Base-by-base conservation (phyloP, 2,113 vertebrate genomes). In the Pelvicachromis taeniatus region DNA sequence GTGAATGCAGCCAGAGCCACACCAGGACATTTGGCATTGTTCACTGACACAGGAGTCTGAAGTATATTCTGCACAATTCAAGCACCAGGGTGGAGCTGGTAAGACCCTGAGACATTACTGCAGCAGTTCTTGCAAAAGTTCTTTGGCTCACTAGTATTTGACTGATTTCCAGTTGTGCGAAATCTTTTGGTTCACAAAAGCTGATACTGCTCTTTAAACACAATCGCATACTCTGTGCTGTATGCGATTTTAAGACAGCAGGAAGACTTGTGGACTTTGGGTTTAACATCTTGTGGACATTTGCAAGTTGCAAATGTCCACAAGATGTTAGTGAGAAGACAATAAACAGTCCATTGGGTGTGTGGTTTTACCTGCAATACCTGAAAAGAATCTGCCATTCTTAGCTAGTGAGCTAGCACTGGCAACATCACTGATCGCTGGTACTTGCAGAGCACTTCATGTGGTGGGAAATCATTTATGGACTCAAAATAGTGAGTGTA, bases 61-160 rank as follows among this genome's bases (percentile, higher is more conserved):
- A 19, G 81, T 84, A 38, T 81, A 70, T 85, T 55, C 50, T 68
- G 77, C 59, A 70, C 78, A 86, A 14, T 78, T 80, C 77, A 80
- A 82, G 26, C 83, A 75, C 2, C 8, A 86, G 88, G 91, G 91
- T 83, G 91, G 80, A 77, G 88, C 45, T 59, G 82, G 83, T 75
- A 61, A 68, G 80, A 73, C 77, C 16, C 78, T 53, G 82, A 85
- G 54, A 80, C 77, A 86, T 84, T 54, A 42, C 84, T 70, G 75
- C 78, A 10, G 31, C 16, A 83, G 23, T 29, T 73, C 42, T 48
- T 48, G 40, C 40, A 61, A 78, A n/a, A 13, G 48, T 23, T 68
- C 45, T 70, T 75, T 29, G n/a, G 40, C 68, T 33, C 2, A 6
- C 53, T 42, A 50, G n/a, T 31, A 31, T 45, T 48, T 73, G 11